Evolutionary conservation across 1,140 invertebrate genomes (phyloP).

Genomic region (Zaprionus capensis): DNA sequence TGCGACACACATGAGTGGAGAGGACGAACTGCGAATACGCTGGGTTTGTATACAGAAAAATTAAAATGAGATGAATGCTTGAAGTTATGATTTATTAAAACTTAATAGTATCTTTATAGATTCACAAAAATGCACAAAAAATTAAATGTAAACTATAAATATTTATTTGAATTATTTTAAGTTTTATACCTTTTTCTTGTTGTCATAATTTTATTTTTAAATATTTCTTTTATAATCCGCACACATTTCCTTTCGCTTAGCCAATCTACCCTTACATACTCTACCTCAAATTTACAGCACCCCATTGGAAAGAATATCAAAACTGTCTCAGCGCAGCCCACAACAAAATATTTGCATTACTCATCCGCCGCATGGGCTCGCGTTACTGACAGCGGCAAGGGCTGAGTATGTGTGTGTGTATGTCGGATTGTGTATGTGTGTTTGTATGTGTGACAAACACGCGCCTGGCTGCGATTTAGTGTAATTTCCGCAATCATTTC

Average conservation of each 20-base stretch:
- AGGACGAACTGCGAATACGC: not conserved
- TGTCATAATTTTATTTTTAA: not conserved
- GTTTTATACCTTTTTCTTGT: not conserved
- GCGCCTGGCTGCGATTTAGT: slow-evolving; percentile 64
- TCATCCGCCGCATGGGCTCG: slow-evolving; percentile 42
- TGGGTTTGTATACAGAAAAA: not conserved
- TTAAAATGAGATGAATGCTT: not conserved
- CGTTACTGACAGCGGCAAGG: slow-evolving; percentile 10
- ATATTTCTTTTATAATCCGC: not conserved
- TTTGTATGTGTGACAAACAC: slow-evolving; percentile 26
- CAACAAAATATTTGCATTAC: slow-evolving; percentile 62
- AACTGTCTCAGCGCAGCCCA: slow-evolving; percentile 15
- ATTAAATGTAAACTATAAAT: not conserved
- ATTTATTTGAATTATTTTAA: not conserved
- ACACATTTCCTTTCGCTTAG: not conserved
- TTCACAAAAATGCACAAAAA: too few species aligned
- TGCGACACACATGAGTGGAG: slow-evolving; percentile 7
- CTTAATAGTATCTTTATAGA: too few species aligned
- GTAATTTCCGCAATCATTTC: slow-evolving; percentile 80
- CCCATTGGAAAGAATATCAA: slow-evolving; percentile 34
- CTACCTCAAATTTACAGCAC: slow-evolving; percentile 18
- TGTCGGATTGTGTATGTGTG: not conserved
- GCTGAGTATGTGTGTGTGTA: not conserved
- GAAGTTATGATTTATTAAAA: not conserved
- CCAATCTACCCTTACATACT: not conserved